Evolutionary conservation across 23 tunicate genomes (phyloP), one percentile per base, ranked within the genome.

Genomic region (Trididemnum nubilum): DNA sequence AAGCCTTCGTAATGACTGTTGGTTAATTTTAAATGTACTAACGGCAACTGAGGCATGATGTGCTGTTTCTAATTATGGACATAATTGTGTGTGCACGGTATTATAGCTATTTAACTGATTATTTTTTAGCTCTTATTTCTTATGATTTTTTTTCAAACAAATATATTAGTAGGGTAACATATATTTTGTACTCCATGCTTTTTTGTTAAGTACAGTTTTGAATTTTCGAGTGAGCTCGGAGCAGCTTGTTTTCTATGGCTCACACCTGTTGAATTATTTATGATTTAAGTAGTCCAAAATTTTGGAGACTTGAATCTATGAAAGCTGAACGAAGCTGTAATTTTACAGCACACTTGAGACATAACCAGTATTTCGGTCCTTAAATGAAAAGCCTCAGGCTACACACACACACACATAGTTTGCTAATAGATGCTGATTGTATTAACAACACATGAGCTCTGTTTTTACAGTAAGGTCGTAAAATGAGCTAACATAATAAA

Each of bases 361-460:
- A 24, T n/a, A 26, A 61, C 67, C 5, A 61, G 28, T 21, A 12
- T 21, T 61, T 61, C 29, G 26, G 54, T 7, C 54, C 54, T 44
- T 61, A 18, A 9, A 49, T 18, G 26, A 24, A 61, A 22, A 61
- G 67, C 67, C 67, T 26, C 67, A 61, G 67, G 67, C 67, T 61
- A 61, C 67, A 61, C 67, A 61, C 67, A 61, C 54, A 24, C 67
- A 21, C 67, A 24, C 22, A 61, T 21, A 61, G 28, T 12, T 3
- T 61, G n/a, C n/a, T n/a, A n/a, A n/a, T n/a, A n/a, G 67, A 44
- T 61, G 67, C 67, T 61, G 26, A 22, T 61, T 61, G 26, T 61
- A 61, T 61, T 21, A 3, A 24, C 67, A 21, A 21, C 67, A 61
- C n/a, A 61, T 3, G n/a, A 24, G 67, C n/a, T 21, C 5, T 61